Base-by-base conservation (phyloP, 2,888 invertebrate species). In the Dryadula phaetusa region DNA sequence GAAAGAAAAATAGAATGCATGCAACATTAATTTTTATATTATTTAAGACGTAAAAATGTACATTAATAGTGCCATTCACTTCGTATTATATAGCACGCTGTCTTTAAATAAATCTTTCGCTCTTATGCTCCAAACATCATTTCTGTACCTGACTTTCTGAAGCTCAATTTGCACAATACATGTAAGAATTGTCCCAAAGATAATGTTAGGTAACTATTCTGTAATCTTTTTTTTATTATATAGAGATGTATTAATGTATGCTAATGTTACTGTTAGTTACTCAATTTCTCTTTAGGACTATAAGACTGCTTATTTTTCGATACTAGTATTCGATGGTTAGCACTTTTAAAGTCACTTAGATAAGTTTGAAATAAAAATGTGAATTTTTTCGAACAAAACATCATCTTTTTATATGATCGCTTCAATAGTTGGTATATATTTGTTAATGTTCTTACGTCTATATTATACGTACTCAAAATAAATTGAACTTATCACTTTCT, bases 121-220 rank as follows among this genome's bases (percentile, higher is more conserved):
- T 52, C 12, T 28, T 52, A 16, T 2, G 10, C 16, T 40, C 52
- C 28, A 40, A 65, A 53, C 70, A 68, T 70, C 54, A 66, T 76
- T 74, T 73, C 78, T 82, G 83, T 85, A 84, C 84, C 84, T 86
- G 83, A 84, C 70, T 77, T 74, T 75, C 18, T 28, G 54, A 63
- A 68, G 65, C 70, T 70, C 69, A 67, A 70, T 54, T n/a, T 70
- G 67, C 64, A 70, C 62, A 58, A 42, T 64, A 64, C 52, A 64
- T 53, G 52, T 53, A 53, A 66, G 72, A 67, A 70, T 70, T 72
- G 61, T 72, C 67, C 67, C 75, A 72, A 74, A 74, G 62, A 75
- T 74, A 77, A 46, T 47, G 64, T 71, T 69, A 66, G 67, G 60
- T 66, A 62, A 54, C 44, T 63, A 47, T 37, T 22, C 58, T 52